These are phyloP conservation scores for Choloepus hoffmanni DNA, from an alignment of 2,113 vertebrate genomes.

Conservation along the genomic window DNA sequence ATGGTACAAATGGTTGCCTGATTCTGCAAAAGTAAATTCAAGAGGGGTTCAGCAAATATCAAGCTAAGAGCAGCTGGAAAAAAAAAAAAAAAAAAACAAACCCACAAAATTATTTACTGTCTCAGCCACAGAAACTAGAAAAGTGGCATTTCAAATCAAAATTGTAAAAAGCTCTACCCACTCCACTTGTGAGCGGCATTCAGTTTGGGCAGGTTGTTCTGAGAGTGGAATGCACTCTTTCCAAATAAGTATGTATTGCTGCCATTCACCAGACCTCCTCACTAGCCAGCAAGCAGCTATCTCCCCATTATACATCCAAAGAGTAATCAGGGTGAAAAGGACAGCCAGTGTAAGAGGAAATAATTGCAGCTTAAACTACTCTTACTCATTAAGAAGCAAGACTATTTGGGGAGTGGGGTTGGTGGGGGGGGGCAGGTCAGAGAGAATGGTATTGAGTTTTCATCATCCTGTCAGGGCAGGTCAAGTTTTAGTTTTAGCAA, in stretches of 20 bases:
- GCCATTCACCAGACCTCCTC: constrained; percentile 66
- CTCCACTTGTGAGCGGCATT: constrained; percentile 59
- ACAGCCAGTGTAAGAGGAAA: constrained; percentile 82
- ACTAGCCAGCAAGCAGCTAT: constrained; percentile 74
- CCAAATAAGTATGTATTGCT: constrained; percentile 63
- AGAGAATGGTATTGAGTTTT: constrained; percentile 76
- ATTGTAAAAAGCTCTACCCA: constrained; percentile 19
- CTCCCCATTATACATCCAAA: constrained; percentile 82
- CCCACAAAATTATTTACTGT: constrained; percentile 61
- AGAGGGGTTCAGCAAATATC: constrained; percentile 50
- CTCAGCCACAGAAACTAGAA: constrained; percentile 61
- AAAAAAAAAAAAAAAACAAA: too few relatives aligned
- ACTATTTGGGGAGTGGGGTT: constrained; percentile 70
- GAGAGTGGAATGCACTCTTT: constrained; percentile 72
- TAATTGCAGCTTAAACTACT: constrained; percentile 84
- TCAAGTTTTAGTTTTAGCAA: constrained; percentile 80
- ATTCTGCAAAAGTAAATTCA: constrained; percentile 58
- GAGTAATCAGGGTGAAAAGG: constrained; percentile 84
- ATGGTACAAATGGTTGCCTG: constrained; percentile 54
- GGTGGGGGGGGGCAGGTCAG: constrained; percentile 70
- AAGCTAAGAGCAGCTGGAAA: constrained; percentile 59
- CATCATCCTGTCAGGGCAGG: constrained; percentile 80
- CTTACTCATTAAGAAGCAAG: constrained; percentile 83
- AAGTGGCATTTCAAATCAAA: constrained; percentile 75
- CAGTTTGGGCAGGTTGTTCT: constrained; percentile 57